A percentile compares a stretch with the other conserved stretches of the same genome.
phyloP scores from a whole-genome alignment of 2,113 vertebrate genomes.

The Taxidea taxus region DNA sequence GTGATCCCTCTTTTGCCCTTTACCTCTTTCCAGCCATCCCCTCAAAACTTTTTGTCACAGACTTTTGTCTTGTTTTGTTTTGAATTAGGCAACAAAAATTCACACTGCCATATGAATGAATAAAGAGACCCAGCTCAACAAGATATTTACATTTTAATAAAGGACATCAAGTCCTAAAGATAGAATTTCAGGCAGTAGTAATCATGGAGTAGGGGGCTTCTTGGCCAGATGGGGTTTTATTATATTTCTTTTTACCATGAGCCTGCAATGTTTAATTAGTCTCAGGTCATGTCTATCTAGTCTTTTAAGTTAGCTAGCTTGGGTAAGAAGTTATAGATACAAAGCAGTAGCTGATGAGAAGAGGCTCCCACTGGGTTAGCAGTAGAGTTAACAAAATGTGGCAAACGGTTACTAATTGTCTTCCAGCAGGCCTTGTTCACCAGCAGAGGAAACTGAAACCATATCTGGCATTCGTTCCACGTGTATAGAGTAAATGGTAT shows the following conservation, averaged over 20 bases:
- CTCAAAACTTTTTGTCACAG: not conserved
- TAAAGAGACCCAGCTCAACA: slow-evolving; percentile 11
- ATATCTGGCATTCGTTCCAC: not conserved
- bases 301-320: slow-evolving; percentile 47
- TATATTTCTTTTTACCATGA: slow-evolving; percentile 21
- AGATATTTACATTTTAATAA: slow-evolving; percentile 60
- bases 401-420: slow-evolving; percentile 23
- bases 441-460: slow-evolving; percentile 28
- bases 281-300: not conserved
- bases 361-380: slow-evolving; percentile 5
- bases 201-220: slow-evolving; percentile 53
- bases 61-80: not conserved
- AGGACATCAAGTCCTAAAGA: slow-evolving; percentile 44
- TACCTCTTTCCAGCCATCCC: not conserved
- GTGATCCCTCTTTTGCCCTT: not conserved
- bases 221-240: slow-evolving; percentile 47
- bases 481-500: not conserved
- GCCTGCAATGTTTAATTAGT: slow-evolving; percentile 52
- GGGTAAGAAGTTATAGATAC: slow-evolving; percentile 41
- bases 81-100: slow-evolving; percentile 35
- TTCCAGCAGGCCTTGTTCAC: slow-evolving; percentile 38
- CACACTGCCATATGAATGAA: not conserved
- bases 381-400: slow-evolving; percentile 36
- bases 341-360: slow-evolving; percentile 41
- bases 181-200: slow-evolving; percentile 50